Conservation (phyloP, 1,140 invertebrate genomes). For the Diorhabda elongata region DNA sequence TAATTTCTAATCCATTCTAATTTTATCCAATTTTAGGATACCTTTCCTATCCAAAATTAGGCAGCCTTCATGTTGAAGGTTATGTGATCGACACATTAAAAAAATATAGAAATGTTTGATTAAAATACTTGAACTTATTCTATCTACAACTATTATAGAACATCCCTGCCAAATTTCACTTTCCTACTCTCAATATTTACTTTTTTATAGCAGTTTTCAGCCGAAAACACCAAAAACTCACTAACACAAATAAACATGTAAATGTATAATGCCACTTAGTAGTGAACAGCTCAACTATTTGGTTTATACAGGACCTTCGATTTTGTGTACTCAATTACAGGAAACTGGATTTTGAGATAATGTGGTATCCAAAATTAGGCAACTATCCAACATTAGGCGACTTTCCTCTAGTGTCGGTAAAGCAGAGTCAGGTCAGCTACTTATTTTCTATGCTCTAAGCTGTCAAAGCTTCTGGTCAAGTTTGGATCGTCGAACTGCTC, state of each 20-base stretch:
- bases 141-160: conserved; percentile 6
- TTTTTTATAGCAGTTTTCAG: no score
- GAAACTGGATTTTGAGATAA: not conserved
- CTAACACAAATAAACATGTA: no score
- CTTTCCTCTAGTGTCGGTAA: no score
- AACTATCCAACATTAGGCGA: not conserved
- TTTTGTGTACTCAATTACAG: conserved; percentile 10
- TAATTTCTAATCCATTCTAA: not conserved
- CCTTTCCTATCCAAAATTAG: conserved; percentile 12
- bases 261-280: no score
- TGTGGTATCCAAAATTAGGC: conserved; percentile 4
- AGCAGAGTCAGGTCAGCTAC: no score
- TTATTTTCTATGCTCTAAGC: no score
- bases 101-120: not conserved
- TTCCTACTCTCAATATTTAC: no score
- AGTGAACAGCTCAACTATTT: not conserved
- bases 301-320: not conserved
- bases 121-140: not conserved
- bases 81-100: not conserved
- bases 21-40: conserved; percentile 6
- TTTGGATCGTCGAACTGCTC: no score
- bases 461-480: no score
- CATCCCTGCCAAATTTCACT: not conserved
- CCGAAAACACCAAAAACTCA: no score
- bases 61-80: conserved; percentile 4